phyloP scores from a whole-genome alignment of 2,888 invertebrate species.

The Ashinkailepas kermadecensis region DNA sequence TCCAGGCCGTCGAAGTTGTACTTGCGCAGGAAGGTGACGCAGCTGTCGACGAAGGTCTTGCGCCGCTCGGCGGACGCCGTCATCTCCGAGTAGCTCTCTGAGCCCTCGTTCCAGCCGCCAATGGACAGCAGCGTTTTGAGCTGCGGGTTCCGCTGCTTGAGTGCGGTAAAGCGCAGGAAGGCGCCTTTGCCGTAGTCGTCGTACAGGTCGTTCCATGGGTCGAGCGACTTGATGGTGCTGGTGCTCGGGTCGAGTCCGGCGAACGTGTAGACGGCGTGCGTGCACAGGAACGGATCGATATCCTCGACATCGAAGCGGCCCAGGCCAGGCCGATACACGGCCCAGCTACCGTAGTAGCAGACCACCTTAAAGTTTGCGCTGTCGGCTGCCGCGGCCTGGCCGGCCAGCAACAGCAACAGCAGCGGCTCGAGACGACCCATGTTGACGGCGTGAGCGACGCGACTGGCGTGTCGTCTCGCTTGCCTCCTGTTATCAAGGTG shows the following conservation, averaged over 20 bases:
- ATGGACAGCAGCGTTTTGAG: constrained; percentile 42
- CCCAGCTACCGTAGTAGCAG: constrained; percentile 33
- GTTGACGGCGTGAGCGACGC: no score
- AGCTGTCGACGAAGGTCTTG: constrained; percentile 36
- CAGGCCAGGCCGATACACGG: constrained; percentile 51
- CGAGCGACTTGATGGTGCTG: constrained; percentile 36
- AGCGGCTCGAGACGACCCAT: background rate
- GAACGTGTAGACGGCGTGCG: constrained; percentile 67
- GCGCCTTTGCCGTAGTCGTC: constrained; percentile 51
- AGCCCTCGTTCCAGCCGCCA: constrained; percentile 51
- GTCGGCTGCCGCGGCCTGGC: background rate
- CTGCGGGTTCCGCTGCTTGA: constrained; percentile 39
- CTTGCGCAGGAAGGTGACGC: constrained; percentile 36
- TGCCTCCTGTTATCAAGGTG: no score
- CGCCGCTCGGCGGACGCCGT: constrained; percentile 30
- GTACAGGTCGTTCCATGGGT: constrained; percentile 51
- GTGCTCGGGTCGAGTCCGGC: constrained; percentile 54
- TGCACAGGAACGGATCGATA: constrained; percentile 61
- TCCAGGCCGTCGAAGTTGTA: constrained; percentile 40
- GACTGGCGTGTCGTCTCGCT: no score
- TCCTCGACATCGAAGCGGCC: constrained; percentile 59
- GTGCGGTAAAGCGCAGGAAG: constrained; percentile 39
- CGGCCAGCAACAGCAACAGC: background rate
- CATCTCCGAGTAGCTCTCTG: constrained; percentile 49
- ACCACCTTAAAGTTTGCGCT: constrained; percentile 18